Evolutionary conservation across 2,113 vertebrate genomes (phyloP).

Genomic region (Crotophaga sulcirostris): DNA sequence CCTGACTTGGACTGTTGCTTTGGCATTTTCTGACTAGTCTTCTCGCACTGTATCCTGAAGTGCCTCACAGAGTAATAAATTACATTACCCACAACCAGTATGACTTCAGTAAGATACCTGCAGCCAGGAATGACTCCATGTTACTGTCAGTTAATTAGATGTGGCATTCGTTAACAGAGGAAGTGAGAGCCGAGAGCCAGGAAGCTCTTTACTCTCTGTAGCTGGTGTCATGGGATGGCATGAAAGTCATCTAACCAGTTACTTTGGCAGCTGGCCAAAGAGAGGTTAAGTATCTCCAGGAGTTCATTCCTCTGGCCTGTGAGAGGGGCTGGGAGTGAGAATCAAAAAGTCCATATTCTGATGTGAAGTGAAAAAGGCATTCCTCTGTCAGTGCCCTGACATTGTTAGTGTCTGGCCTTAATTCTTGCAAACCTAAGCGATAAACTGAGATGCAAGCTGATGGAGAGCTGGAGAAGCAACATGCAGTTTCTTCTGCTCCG

Average conservation of each 20-base stretch:
- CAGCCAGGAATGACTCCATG: constrained; percentile 63
- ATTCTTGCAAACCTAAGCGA: not conserved
- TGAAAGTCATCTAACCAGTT: not conserved
- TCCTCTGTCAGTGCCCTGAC: not conserved
- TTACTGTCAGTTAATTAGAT: constrained; percentile 74
- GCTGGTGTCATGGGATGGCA: not conserved
- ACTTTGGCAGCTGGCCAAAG: not conserved
- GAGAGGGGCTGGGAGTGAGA: not conserved
- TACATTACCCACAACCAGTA: constrained; percentile 40
- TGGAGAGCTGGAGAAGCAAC: not conserved
- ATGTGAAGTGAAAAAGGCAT: not conserved
- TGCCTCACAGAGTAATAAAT: constrained; percentile 57
- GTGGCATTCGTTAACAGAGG: constrained; percentile 58
- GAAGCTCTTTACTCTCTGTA: constrained; percentile 25
- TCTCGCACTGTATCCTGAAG: constrained; percentile 28
- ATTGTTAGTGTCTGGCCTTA: not conserved
- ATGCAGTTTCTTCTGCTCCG: not conserved
- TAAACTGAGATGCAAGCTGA: accelerated
- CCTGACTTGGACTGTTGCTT: constrained; percentile 33
- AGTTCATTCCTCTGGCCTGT: not conserved
- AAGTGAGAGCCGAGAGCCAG: constrained; percentile 47
- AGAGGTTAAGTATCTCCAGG: not conserved
- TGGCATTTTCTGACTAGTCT: constrained; percentile 53
- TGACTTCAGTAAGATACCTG: constrained; percentile 66
- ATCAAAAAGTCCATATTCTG: not conserved